Percentiles rank a stretch among this genome's conserved stretches.
phyloP scores from a whole-genome alignment of 2,888 invertebrate genomes.

The Trachelus iudaicus region DNA sequence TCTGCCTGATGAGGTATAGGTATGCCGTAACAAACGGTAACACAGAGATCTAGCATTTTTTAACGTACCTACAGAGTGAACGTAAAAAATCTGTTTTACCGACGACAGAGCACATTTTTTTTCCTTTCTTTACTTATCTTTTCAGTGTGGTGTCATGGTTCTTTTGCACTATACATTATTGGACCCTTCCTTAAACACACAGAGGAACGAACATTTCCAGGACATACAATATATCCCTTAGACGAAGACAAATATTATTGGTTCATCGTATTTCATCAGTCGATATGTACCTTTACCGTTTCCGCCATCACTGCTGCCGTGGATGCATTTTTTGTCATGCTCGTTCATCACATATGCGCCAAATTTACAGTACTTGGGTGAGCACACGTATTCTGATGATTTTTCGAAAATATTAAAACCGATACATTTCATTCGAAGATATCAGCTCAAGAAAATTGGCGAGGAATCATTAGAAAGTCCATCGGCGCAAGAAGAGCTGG shows the following conservation, averaged over 20 bases:
- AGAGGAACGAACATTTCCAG: constrained; percentile 7
- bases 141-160: no score
- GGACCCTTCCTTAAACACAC: not conserved
- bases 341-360: constrained; percentile 17
- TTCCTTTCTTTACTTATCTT: no score
- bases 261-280: constrained; percentile 7
- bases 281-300: not conserved
- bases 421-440: not conserved
- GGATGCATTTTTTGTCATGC: constrained; percentile 11
- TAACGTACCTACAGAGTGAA: no score
- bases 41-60: no score
- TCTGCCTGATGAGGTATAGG: no score
- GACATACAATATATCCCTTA: constrained; percentile 11
- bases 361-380: constrained; percentile 16
- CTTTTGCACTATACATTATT: no score
- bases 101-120: no score
- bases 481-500: constrained; percentile 1
- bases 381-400: not conserved
- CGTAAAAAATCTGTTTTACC: no score
- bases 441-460: constrained; percentile 4
- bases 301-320: constrained; percentile 3
- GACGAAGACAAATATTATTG: constrained; percentile 12
- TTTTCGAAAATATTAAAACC: not conserved
- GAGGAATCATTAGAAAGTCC: not conserved
- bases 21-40: no score